Evolutionary conservation across 2,888 invertebrate species (phyloP).

Genomic region (Ophion slaviceki): DNA sequence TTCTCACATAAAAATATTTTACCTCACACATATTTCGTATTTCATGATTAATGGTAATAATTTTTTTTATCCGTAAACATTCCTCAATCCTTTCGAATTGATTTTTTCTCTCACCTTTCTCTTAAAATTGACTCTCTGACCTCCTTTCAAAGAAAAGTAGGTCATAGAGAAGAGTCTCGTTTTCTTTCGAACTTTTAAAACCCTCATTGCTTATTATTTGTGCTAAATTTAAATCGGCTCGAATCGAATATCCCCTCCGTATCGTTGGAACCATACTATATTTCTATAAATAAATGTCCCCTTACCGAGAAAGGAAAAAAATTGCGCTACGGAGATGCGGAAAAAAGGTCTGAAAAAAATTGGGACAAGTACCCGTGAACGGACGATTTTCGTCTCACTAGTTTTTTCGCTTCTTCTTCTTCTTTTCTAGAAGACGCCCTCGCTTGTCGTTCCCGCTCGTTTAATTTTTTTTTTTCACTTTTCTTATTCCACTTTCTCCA

Average conservation of each 20-base stretch:
- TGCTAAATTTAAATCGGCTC: constrained; percentile 28
- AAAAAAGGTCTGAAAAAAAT: constrained; percentile 24
- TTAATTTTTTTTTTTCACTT: background rate
- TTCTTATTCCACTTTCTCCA: constrained; percentile 13
- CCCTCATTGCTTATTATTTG: background rate
- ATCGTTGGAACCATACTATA: background rate
- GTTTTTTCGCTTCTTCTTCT: background rate
- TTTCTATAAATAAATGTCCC: constrained; percentile 34
- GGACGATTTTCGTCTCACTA: constrained; percentile 37
- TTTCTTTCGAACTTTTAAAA: background rate
- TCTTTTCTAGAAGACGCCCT: background rate
- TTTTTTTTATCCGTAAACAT: too few relatives aligned
- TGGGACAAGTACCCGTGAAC: constrained; percentile 44
- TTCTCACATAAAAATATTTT: background rate
- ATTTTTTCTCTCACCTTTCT: too few relatives aligned
- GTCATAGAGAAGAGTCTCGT: background rate
- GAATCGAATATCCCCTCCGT: constrained; percentile 18
- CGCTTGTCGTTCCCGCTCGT: background rate
- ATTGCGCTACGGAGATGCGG: constrained; percentile 5
- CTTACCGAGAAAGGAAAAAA: constrained; percentile 7
- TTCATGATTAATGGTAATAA: too few relatives aligned
- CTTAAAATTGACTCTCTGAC: background rate
- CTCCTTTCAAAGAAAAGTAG: background rate
- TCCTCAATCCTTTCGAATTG: too few relatives aligned
- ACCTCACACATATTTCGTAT: too few relatives aligned